Evolutionary conservation across 2,888 invertebrate genomes (phyloP).

Genomic region (Gibbula magus): DNA sequence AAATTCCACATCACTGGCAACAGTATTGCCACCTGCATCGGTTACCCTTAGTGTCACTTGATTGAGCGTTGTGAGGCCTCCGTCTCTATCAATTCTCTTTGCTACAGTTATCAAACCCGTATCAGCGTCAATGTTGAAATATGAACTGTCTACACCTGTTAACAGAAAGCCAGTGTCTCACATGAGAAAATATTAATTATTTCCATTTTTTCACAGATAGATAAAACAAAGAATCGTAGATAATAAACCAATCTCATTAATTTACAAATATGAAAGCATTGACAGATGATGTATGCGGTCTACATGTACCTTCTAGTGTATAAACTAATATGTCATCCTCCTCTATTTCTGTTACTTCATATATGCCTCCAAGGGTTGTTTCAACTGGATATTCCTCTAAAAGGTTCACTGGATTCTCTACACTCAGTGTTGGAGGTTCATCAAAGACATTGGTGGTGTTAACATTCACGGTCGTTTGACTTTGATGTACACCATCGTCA

Average conservation of each 20-base stretch:
- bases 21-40: not conserved
- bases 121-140: not conserved
- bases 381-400: not conserved
- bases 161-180: too few species aligned
- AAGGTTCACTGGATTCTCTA: not conserved
- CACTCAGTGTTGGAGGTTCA: not conserved
- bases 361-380: not conserved
- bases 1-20: not conserved
- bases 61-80: not conserved
- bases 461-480: not conserved
- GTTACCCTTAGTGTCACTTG: not conserved
- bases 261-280: too few species aligned
- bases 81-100: not conserved
- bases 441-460: not conserved
- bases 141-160: not conserved
- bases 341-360: constrained; percentile 2
- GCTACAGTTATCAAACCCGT: not conserved
- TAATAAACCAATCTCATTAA: too few species aligned
- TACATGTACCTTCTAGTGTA: not conserved
- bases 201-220: too few species aligned
- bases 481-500: not conserved
- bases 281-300: too few species aligned
- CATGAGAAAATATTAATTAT: too few species aligned
- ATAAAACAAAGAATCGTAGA: too few species aligned
- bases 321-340: not conserved